These are phyloP conservation scores for Drosophila lacteicornis DNA, from an alignment of 1,140 invertebrate genomes.

Conservation along the genomic window DNA sequence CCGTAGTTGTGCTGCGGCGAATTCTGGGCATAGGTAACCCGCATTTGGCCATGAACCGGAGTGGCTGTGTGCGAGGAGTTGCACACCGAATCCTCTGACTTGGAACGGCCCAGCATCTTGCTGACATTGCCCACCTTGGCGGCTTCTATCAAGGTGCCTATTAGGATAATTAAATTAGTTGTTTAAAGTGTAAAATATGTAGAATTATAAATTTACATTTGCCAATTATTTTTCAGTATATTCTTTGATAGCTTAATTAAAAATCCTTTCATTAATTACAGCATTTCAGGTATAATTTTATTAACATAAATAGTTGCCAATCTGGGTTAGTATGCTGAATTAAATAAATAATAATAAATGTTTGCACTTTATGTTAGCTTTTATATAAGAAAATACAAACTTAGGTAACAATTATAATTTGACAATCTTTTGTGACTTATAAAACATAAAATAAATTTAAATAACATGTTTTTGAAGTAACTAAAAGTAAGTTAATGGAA, in stretches of 20 bases:
- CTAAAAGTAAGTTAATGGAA: background rate
- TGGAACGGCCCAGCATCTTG: constrained; percentile 90
- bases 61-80: constrained; percentile 85
- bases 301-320: background rate
- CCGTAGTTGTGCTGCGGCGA: constrained; percentile 61
- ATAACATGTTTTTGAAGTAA: background rate
- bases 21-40: constrained; percentile 77
- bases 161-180: constrained; percentile 49
- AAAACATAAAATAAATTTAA: background rate
- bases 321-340: background rate
- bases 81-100: constrained; percentile 94
- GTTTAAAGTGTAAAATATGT: background rate
- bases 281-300: background rate
- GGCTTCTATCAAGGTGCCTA: constrained; percentile 92
- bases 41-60: constrained; percentile 75
- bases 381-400: background rate
- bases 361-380: background rate
- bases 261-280: background rate
- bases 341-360: too few relatives aligned
- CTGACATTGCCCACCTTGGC: constrained; percentile 92
- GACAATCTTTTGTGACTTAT: background rate
- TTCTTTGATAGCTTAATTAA: background rate
- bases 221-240: background rate
- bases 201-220: background rate
- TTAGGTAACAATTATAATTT: background rate